phyloP scores from a whole-genome alignment of 2,797 vertebrate species.

The Gila robusta region DNA sequence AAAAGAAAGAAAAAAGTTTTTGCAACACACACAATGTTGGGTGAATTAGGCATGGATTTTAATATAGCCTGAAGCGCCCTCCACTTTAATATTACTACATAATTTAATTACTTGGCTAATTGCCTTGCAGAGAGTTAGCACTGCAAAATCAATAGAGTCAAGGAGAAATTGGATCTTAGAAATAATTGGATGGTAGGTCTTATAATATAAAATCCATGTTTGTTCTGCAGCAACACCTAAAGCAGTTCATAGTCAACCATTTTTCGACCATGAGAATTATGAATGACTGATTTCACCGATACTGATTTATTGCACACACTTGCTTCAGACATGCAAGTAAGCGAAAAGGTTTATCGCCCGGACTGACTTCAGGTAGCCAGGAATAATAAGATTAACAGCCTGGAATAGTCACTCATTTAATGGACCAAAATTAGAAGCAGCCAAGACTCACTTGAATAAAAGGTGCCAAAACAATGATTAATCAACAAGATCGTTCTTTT shows the following conservation, averaged over 20 bases:
- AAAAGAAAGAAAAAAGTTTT: neutral
- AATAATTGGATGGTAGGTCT: constrained; percentile 36
- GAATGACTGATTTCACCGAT: constrained; percentile 23
- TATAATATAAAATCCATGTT: constrained; percentile 47
- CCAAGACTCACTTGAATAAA: constrained; percentile 15
- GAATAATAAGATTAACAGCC: constrained; percentile 50
- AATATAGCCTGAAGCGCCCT: constrained; percentile 36
- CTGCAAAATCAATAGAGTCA: constrained; percentile 34
- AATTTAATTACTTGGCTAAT: constrained; percentile 54
- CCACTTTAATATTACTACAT: constrained; percentile 57
- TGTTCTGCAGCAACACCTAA: constrained; percentile 19
- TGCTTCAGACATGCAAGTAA: neutral
- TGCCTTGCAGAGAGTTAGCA: constrained; percentile 46
- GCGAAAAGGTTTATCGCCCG: constrained; percentile 1
- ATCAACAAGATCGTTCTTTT: constrained; percentile 22
- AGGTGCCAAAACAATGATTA: constrained; percentile 11
- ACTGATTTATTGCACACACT: constrained; percentile 14
- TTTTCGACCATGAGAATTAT: constrained; percentile 6
- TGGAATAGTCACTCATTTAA: constrained; percentile 34
- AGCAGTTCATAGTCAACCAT: constrained; percentile 25
- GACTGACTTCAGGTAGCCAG: constrained; percentile 33
- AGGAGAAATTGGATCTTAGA: constrained; percentile 41
- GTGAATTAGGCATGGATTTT: neutral
- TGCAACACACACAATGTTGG: neutral
- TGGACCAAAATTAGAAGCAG: constrained; percentile 43